Base-by-base conservation (phyloP, 2,888 invertebrate species). In the Pemphredon lugubris region DNA sequence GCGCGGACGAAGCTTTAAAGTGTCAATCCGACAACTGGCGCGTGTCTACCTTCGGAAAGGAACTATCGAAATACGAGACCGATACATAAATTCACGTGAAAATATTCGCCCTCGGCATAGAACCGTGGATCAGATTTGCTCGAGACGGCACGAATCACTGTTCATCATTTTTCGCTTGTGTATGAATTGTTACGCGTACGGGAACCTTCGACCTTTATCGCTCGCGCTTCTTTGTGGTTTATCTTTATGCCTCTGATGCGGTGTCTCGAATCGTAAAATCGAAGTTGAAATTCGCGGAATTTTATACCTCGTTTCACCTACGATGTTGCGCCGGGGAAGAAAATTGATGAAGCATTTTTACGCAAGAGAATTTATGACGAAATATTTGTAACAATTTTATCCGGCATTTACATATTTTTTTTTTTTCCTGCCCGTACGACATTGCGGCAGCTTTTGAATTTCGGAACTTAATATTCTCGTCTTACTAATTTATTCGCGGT, bases 271-370 rank as follows among this genome's bases (percentile, higher is more conserved):
- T 50, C 9, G 63, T 11, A 9, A 6, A 7, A 14, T 9, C 37
- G 16, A 30, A 14, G 14, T 14, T n/a, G 23, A 18, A 16, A 61
- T 55, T 21, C 44, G 16, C 37, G 14, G 26, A 42, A 13, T 32
- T 34, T 42, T 26, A 47, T 58, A 47, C 34, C 53, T 58, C 51
- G 54, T 48, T 57, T 48, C 45, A 39, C 6, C 4, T 26, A 26
- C 14, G 54, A 37, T 40, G 3, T 14, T 6, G 9, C 5, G 37
- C 21, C 16, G 23, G 30, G 30, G 32, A 54, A 20, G 47, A 20
- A 30, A 69, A 67, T 67, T 69, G 59, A 69, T 69, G 67, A 59
- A 42, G 18, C 30, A 40, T 37, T 40, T 23, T 37, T 23, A 16
- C 40, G 16, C n/a, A 9, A 37, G 37, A 11, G 11, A 37, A n/a